Base-by-base conservation (phyloP, 2,797 vertebrate species). In the Myotis pilosus region DNA sequence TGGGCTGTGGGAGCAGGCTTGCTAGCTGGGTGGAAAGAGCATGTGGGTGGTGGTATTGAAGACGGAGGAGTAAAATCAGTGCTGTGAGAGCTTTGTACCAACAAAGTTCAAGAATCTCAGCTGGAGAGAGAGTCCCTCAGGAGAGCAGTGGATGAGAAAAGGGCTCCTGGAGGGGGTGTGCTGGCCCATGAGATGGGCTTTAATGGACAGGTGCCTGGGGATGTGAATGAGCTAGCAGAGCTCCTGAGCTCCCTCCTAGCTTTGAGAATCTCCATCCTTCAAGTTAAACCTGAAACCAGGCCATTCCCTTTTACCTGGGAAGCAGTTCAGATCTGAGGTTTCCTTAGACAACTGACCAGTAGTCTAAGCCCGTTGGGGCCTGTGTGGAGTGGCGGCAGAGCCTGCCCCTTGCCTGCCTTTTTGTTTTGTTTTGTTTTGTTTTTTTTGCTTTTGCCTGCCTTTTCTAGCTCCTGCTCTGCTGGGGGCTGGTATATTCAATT, bases 401-500 rank as follows among this genome's bases (percentile, higher is more conserved):
- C 7, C 25, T 41, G 2, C 68, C 60, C 74, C 47, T 47, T 47
- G 47, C 47, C 47, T 47, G 47, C 47, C 3, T 47, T 47, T 47
- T 47, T 13, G 47, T 47, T 47, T 47, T 47, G 44, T 47, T 44
- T 44, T 44, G 44, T n/a, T n/a, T n/a, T n/a, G n/a, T n/a, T n/a
- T 44, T 44, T 44, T 13, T 47, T 47, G 47, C 13, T 47, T 47
- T 30, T 19, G 23, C 68, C 95, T 89, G 98, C 98, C 96, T 96
- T 97, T 74, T 91, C 57, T 16, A 8, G 87, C 28, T 36, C 53
- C 92, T 41, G 83, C 4, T 0, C 95, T 91, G n/a, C 96, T 69
- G 92, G 72, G 89, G 79, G 71, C 92, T 89, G 11, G 97, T n/a
- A 79, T 96, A 80, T 96, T 95, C 51, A 98, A 92, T 41, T 97